These are phyloP conservation scores for Lucilia sericata DNA, from an alignment of 1,140 invertebrate species.

Conservation along the genomic window DNA sequence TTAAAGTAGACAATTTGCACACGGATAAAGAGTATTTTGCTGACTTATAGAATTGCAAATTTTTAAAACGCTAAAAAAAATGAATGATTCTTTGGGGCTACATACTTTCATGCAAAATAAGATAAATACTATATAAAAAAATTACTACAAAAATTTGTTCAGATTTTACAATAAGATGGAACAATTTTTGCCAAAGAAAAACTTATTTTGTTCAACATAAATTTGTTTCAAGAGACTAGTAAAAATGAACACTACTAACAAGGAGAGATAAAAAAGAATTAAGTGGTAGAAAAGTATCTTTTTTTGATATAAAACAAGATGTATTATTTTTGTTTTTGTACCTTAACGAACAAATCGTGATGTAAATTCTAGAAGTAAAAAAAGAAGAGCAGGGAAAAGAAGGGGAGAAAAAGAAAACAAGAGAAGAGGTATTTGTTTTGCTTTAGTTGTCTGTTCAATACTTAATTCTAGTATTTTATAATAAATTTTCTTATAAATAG, in stretches of 20 bases:
- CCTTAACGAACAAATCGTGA: constrained; percentile 67
- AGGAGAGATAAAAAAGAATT: constrained; percentile 2
- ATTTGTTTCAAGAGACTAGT: constrained; percentile 12
- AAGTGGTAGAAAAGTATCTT: constrained; percentile 28
- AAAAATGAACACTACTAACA: not conserved
- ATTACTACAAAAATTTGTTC: not conserved
- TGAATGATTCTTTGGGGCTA: not conserved
- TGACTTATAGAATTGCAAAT: not conserved
- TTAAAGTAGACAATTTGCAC: not conserved
- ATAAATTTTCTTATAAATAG: not conserved
- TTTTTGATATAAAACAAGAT: not conserved
- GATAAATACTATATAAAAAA: not conserved
- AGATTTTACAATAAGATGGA: not conserved
- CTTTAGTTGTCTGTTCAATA: constrained; percentile 4
- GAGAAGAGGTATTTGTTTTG: constrained; percentile 48
- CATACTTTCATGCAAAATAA: not conserved
- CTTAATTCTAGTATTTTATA: not conserved
- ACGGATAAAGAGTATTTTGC: not conserved
- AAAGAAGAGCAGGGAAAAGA: constrained; percentile 27
- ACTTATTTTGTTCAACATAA: not conserved
- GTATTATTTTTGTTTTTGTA: constrained; percentile 52
- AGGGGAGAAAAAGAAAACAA: constrained; percentile 18
- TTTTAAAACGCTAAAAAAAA: not conserved
- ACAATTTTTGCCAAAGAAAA: not conserved
- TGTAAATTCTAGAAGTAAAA: constrained; percentile 64